Evolutionary conservation across 2,888 invertebrate species (phyloP).

Genomic region (Incurvaria masculella): DNA sequence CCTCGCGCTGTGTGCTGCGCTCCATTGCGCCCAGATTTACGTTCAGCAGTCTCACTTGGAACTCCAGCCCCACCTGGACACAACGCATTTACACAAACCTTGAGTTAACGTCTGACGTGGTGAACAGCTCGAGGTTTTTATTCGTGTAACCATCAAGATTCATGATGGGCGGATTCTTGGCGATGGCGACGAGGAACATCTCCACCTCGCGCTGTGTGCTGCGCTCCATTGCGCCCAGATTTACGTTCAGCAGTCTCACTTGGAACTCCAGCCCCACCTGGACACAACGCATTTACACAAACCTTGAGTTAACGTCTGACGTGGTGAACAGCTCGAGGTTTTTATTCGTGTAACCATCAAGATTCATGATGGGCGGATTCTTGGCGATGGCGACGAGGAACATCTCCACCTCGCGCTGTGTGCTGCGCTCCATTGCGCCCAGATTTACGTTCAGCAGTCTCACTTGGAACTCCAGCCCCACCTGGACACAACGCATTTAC

Average conservation of each 20-base stretch:
- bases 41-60: conserved; percentile 63
- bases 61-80: conserved; percentile 55
- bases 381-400: conserved; percentile 70
- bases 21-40: conserved; percentile 66
- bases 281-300: too few relatives aligned
- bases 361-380: conserved; percentile 73
- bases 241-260: conserved; percentile 63
- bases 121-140: conserved; percentile 65
- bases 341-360: conserved; percentile 71
- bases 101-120: too few relatives aligned
- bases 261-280: conserved; percentile 61
- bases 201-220: conserved; percentile 67
- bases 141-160: conserved; percentile 72
- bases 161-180: conserved; percentile 74
- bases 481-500: too few relatives aligned
- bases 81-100: too few relatives aligned
- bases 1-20: conserved; percentile 63
- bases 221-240: conserved; percentile 60
- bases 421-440: conserved; percentile 58
- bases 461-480: conserved; percentile 60
- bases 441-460: conserved; percentile 66
- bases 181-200: conserved; percentile 71
- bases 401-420: conserved; percentile 70
- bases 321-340: conserved; percentile 66
- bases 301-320: too few relatives aligned